Conservation (phyloP, 2,888 invertebrate species). For the Watsonalla binaria region DNA sequence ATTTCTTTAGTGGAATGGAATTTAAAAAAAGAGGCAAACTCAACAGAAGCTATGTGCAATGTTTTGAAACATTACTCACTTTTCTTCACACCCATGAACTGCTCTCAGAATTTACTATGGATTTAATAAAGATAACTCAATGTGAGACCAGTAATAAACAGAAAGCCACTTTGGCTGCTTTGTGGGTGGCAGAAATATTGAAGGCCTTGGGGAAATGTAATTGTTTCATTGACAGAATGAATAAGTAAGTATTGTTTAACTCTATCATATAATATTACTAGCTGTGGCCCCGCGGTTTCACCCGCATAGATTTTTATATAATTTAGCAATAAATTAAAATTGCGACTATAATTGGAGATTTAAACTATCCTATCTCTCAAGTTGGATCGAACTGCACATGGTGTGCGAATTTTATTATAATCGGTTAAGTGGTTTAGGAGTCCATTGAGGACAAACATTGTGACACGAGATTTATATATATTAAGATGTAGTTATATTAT, state of each 20-base stretch:
- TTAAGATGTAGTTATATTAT: too few relatives aligned
- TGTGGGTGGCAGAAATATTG: conserved; percentile 75
- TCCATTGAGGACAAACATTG: too few relatives aligned
- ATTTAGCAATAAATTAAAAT: too few relatives aligned
- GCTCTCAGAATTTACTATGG: conserved; percentile 63
- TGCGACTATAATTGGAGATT: too few relatives aligned
- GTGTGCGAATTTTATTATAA: too few relatives aligned
- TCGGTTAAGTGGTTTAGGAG: too few relatives aligned
- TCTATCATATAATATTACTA: too few relatives aligned
- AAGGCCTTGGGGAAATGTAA: conserved; percentile 59
- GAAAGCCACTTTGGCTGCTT: conserved; percentile 62
- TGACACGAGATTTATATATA: too few relatives aligned
- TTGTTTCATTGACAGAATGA: conserved; percentile 39
- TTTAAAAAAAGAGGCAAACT: conserved; percentile 36
- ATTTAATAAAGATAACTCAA: conserved; percentile 60
- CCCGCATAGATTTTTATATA: too few relatives aligned
- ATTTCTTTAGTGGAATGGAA: conserved; percentile 36
- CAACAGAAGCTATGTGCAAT: conserved; percentile 46
- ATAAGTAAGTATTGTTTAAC: conserved; percentile 36
- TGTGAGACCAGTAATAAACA: conserved; percentile 33
- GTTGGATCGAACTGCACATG: too few relatives aligned
- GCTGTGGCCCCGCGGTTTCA: too few relatives aligned
- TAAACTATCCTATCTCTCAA: too few relatives aligned
- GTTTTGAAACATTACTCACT: conserved; percentile 76
- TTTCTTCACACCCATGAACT: conserved; percentile 73